Percentiles rank a stretch among this genome's conserved stretches.
phyloP scores from a whole-genome alignment of 2,888 invertebrate genomes.

The Scaptodrosophila latifasciaeformis region DNA sequence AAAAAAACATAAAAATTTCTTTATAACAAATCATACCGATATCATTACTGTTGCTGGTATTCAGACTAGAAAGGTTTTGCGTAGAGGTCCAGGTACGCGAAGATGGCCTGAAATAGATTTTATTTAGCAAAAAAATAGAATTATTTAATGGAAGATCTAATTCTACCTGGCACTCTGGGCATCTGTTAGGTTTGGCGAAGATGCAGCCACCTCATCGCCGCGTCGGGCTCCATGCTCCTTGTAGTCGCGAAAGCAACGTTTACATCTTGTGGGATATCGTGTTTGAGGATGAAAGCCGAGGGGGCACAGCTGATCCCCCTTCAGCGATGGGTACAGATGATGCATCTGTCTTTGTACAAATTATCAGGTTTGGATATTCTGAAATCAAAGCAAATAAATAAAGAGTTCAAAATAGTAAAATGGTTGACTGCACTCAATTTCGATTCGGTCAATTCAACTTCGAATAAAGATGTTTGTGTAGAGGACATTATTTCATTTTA shows the following conservation, averaged over 20 bases:
- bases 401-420: neutral
- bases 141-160: neutral
- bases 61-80: constrained; percentile 78
- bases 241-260: constrained; percentile 93
- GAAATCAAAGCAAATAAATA: neutral
- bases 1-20: too few relatives aligned
- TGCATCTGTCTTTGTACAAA: constrained; percentile 70
- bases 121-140: neutral
- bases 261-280: constrained; percentile 94
- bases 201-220: constrained; percentile 83
- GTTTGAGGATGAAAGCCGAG: constrained; percentile 96
- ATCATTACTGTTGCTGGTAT: constrained; percentile 64
- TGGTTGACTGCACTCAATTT: neutral
- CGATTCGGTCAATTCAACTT: too few relatives aligned
- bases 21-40: constrained; percentile 74
- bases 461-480: constrained; percentile 10
- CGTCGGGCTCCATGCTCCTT: constrained; percentile 89
- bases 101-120: constrained; percentile 52
- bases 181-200: constrained; percentile 86
- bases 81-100: constrained; percentile 86
- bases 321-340: constrained; percentile 77
- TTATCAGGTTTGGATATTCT: constrained; percentile 55
- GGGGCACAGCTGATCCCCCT: constrained; percentile 92
- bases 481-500: constrained; percentile 45
- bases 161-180: constrained; percentile 79